Conservation (phyloP, 35 echinoderm and acorn worm genomes). For the Ptychodera flava region DNA sequence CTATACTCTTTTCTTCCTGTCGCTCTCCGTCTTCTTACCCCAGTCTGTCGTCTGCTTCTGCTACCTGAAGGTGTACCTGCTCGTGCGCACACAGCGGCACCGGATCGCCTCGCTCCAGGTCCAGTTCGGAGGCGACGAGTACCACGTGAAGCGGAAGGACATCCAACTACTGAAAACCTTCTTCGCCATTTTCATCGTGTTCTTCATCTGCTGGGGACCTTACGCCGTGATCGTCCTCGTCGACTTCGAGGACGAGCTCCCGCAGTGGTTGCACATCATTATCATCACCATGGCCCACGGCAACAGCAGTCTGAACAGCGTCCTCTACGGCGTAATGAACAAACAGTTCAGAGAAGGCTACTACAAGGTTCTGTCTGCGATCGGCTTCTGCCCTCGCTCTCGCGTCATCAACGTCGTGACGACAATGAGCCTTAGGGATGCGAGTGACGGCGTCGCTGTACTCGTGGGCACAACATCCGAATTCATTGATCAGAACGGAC, state of each 20-base stretch:
- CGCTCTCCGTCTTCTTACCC: constrained; percentile 33
- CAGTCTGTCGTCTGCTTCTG: constrained; percentile 23
- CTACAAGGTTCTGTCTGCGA: not conserved
- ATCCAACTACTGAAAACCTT: constrained; percentile 52
- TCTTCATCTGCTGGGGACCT: constrained; percentile 70
- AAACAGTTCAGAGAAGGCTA: constrained; percentile 60
- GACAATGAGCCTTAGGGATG: too few relatives aligned
- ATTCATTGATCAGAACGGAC: too few relatives aligned
- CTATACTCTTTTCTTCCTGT: constrained; percentile 71
- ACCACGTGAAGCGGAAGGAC: constrained; percentile 21
- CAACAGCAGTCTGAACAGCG: constrained; percentile 68
- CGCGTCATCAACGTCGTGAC: too few relatives aligned
- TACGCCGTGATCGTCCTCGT: constrained; percentile 60
- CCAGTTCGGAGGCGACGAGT: not conserved
- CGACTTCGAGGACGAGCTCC: constrained; percentile 35
- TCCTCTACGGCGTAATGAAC: constrained; percentile 73
- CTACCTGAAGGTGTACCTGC: constrained; percentile 46
- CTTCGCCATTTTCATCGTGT: constrained; percentile 61
- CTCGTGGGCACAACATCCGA: too few relatives aligned
- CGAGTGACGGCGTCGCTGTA: too few relatives aligned
- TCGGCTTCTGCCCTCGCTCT: not conserved
- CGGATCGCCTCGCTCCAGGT: not conserved
- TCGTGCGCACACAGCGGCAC: constrained; percentile 18
- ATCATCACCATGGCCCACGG: constrained; percentile 39
- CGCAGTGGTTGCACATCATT: constrained; percentile 43